Evolutionary conservation across 2,797 vertebrate species (phyloP).

Genomic region (Melanotaenia pygmaea): DNA sequence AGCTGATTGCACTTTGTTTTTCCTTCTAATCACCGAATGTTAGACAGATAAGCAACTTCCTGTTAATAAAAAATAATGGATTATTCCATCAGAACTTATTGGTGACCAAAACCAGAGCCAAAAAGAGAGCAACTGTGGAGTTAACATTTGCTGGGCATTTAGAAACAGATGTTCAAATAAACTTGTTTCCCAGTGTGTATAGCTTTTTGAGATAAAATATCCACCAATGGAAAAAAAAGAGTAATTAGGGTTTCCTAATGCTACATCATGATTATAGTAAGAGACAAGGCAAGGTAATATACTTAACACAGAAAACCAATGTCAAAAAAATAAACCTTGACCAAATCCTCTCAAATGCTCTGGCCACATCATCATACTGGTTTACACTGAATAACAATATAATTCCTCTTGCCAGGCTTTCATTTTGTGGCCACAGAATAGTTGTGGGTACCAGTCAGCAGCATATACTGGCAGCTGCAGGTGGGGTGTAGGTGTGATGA

Average conservation of each 20-base stretch:
- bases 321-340: neutral
- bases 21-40: neutral
- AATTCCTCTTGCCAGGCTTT: neutral
- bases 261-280: neutral
- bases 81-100: neutral
- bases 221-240: neutral
- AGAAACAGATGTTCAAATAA: neutral
- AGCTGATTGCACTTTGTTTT: neutral
- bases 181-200: neutral
- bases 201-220: neutral
- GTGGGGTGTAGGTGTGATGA: neutral
- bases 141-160: neutral
- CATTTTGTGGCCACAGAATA: neutral
- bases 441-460: neutral
- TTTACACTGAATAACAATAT: neutral
- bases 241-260: neutral
- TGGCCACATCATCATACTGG: neutral
- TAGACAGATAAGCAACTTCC: slow-evolving; percentile 5
- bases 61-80: neutral
- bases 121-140: neutral
- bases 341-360: neutral
- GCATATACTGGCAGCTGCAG: neutral
- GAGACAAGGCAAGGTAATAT: neutral
- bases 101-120: neutral
- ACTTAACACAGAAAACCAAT: neutral